Base-by-base conservation (phyloP, 2,888 invertebrate species). In the Sylvicola fuscatus region DNA sequence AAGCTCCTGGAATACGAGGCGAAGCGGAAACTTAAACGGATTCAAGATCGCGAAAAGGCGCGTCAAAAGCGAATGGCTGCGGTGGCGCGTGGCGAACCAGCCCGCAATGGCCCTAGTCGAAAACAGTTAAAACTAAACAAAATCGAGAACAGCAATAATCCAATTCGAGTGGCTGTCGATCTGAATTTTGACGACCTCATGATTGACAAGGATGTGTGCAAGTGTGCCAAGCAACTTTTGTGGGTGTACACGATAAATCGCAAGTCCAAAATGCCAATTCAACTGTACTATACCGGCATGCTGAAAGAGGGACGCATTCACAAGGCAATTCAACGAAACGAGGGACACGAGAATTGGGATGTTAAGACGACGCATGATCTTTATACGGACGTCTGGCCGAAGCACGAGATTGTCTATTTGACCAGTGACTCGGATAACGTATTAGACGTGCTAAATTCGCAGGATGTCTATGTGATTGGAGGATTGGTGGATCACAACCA, bases 401-500 rank as follows among this genome's bases (percentile, higher is more conserved):
- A 75, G 49, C 14, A 8, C 5, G 70, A 80, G 2, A 58, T 97
- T 36, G 70, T 95, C 2, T 98, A 97, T 59, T 65, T 98, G 43
- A 81, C 83, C 3, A 89, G 92, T 56, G 97, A 98, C 56, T 95
- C 95, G 11, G 78, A 84, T 33, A 87, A 86, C 61, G 60, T 87
- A 5, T 67, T 97, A 42, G 68, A 71, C 38, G 55, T 58, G 36
- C 64, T 92, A 47, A 76, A 83, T 45, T 69, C 78, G 14, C 68
- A 75, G 41, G 78, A 78, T 50, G 70, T 77, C 32, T 98, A 97
- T 51, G 73, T 98, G 34, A 95, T 98, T 53, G 98, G 98, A 29
- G 98, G 95, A 16, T 62, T 98, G 32, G 92, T 98, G 0, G 98
- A 98, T 61, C 97, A 98, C 53, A 98, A 98, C 61, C 70, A 79